Conservation (phyloP, 2,113 vertebrate genomes). For the Prietella phreatophila region DNA sequence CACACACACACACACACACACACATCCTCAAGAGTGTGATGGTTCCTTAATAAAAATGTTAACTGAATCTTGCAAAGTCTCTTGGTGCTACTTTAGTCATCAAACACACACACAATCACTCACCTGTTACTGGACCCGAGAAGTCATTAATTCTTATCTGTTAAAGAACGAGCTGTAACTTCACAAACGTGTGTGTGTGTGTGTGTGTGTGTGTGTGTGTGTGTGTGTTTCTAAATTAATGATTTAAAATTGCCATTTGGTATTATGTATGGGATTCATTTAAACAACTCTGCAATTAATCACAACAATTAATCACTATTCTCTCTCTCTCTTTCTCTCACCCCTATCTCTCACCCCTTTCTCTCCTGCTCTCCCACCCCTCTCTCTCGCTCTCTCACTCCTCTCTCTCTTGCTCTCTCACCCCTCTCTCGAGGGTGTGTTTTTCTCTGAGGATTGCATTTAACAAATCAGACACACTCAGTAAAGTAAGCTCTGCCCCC, state of each 20-base stretch:
- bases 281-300: not conserved
- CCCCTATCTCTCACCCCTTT: not conserved
- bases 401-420: too few species aligned
- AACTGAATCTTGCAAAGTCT: conserved; percentile 67
- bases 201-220: not conserved
- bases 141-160: conserved; percentile 74
- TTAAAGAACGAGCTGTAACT: conserved; percentile 67
- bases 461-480: too few species aligned
- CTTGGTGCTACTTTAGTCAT: conserved; percentile 45
- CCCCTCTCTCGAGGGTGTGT: too few species aligned
- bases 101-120: not conserved
- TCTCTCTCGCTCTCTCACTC: not conserved
- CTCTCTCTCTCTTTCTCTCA: not conserved
- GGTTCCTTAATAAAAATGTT: conserved; percentile 67
- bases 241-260: not conserved
- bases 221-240: too few species aligned
- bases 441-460: too few species aligned
- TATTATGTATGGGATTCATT: not conserved
- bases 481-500: too few species aligned
- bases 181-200: conserved; percentile 44
- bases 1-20: conserved; percentile 43
- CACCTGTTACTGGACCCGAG: not conserved
- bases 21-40: conserved; percentile 45
- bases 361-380: not conserved
- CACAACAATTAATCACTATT: not conserved